A percentile compares a stretch with the other conserved stretches of the same genome.
These are phyloP conservation scores for Paedocypris sp. DNA, from an alignment of 2,113 vertebrate genomes.

Conservation along the genomic window DNA sequence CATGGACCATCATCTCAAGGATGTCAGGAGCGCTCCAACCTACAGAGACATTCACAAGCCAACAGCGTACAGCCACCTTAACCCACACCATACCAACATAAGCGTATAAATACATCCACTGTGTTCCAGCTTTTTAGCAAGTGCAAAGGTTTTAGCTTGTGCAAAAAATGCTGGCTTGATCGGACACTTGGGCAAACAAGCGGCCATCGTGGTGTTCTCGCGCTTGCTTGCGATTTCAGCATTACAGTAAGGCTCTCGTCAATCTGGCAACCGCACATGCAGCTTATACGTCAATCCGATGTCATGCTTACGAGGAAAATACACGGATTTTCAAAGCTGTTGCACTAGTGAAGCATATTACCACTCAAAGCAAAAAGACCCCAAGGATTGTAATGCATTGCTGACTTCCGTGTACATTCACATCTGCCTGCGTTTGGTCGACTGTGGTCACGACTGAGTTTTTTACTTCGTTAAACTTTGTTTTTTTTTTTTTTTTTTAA, in stretches of 20 bases:
- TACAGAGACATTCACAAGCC: conserved; percentile 1
- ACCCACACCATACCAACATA: conserved; percentile 10
- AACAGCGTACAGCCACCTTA: not conserved
- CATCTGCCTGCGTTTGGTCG: conserved; percentile 10
- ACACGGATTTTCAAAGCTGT: conserved; percentile 1
- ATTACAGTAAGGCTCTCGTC: conserved; percentile 1
- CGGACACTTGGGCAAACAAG: not conserved
- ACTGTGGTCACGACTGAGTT: not conserved
- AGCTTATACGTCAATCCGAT: not conserved
- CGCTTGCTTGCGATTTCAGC: not conserved
- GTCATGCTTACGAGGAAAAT: conserved; percentile 14
- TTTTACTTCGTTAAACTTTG: too few species aligned
- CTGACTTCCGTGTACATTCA: conserved; percentile 29
- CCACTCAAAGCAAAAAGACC: conserved; percentile 9
- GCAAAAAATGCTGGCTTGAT: conserved; percentile 5
- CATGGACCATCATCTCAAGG: too few species aligned
- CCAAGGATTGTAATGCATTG: not conserved
- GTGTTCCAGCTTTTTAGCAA: conserved; percentile 20
- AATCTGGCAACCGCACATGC: conserved; percentile 12
- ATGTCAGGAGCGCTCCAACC: not conserved
- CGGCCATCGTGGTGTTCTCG: not conserved
- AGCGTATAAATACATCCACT: conserved; percentile 40
- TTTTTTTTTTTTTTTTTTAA: conserved; percentile 17
- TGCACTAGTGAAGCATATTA: not conserved
- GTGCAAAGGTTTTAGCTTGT: conserved; percentile 6